phyloP scores from a whole-genome alignment of 2,113 vertebrate species.

The Leptodactylus fuscus region DNA sequence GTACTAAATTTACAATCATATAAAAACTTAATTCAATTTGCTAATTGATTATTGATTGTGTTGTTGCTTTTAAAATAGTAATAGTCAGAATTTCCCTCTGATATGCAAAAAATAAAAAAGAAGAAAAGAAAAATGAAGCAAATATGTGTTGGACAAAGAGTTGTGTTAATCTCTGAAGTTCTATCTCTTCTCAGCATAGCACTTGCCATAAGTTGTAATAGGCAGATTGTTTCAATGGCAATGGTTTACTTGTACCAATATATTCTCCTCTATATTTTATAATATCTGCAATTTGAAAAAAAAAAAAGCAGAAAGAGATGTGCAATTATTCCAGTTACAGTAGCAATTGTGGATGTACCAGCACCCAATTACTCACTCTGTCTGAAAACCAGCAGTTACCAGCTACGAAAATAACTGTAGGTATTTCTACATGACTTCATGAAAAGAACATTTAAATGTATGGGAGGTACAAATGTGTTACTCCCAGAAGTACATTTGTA shows the following conservation, averaged over 20 bases:
- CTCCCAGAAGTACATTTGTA: conserved; percentile 13
- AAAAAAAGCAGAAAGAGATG: conserved; percentile 47
- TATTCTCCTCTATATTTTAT: conserved; percentile 45
- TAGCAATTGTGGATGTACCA: conserved; percentile 58
- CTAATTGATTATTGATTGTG: not conserved
- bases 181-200: conserved; percentile 10
- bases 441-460: conserved; percentile 43
- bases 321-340: conserved; percentile 57
- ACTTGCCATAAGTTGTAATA: conserved; percentile 47
- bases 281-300: conserved; percentile 58
- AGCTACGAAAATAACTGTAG: conserved; percentile 55
- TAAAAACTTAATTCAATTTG: no score
- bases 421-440: conserved; percentile 39
- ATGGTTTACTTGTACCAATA: conserved; percentile 48
- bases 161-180: conserved; percentile 28
- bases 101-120: not conserved
- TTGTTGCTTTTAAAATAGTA: not conserved
- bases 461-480: conserved; percentile 35
- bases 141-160: not conserved
- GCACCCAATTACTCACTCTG: conserved; percentile 58
- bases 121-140: not conserved
- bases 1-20: no score
- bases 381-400: conserved; percentile 58
- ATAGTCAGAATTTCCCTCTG: no score
- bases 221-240: conserved; percentile 51